Evolutionary conservation across 2,797 vertebrate species (phyloP), one percentile per base, ranked within the genome.

Genomic region (Lerista edwardsae): DNA sequence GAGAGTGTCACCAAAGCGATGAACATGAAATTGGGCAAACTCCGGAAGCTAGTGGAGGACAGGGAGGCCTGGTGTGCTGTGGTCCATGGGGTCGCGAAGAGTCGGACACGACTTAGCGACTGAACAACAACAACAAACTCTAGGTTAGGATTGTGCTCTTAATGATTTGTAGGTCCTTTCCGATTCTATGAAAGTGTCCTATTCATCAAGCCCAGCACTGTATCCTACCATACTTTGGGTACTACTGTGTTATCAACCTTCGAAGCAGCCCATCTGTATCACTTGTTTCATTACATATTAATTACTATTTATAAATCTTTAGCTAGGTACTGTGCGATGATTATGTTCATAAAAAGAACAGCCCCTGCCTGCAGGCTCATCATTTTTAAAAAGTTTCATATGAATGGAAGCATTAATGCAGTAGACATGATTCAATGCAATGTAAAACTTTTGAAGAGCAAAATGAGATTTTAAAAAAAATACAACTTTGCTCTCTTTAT

Each of bases 401-500:
- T 51, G 73, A 62, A 71, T 71, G 34, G 44, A 31, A 39, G 1
- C 21, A 75, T 82, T 71, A 86, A 62, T 39, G 31, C 61, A 36
- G 3, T 75, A 75, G 39, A 29, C 34, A 47, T 47, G 23, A 27
- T 51, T 41, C 55, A 62, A 31, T 64, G 62, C 75, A 41, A 57
- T 41, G 4, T 59, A 34, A 75, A 75, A 41, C 6, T 67, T 73
- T 78, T 59, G 65, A 84, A 80, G 21, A 81, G 61, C 36, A 64
- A 87, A 78, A 59, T 80, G 59, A 84, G 44, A 47, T 75, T 57
- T 31, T 44, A 12, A 7, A 75, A 47, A 27, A 72, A 67, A 29
- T 77, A 34, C 12, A 81, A 36, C 61, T 80, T 84, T 80, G 47
- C 34, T 76, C 12, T 64, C 59, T 47, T 57, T 77, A 81, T 65